These are phyloP conservation scores for Ageneiosus marmoratus DNA, from an alignment of 2,113 vertebrate genomes.

Conservation along the genomic window DNA sequence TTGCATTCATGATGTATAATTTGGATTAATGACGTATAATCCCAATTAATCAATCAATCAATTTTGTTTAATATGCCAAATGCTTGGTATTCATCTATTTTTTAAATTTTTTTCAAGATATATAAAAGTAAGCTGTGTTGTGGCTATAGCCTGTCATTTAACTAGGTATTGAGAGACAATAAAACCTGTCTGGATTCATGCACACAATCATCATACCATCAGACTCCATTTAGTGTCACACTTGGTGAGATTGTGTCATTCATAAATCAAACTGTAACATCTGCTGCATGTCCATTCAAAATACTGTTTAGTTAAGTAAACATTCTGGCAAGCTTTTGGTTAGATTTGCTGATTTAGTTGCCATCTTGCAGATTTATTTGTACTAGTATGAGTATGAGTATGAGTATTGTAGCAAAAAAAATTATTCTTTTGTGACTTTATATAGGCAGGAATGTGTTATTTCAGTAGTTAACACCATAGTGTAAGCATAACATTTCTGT, in stretches of 20 bases:
- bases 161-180: not conserved
- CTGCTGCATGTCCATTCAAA: not conserved
- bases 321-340: not conserved
- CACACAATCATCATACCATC: not conserved
- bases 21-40: not conserved
- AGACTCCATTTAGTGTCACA: slow-evolving; percentile 2
- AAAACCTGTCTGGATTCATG: slow-evolving; percentile 3
- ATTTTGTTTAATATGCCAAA: not conserved
- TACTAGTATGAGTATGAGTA: slow-evolving; percentile 1
- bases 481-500: slow-evolving; percentile 26
- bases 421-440: not conserved
- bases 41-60: not conserved
- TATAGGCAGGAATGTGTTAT: slow-evolving; percentile 17
- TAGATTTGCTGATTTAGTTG: not conserved
- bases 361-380: slow-evolving; percentile 10
- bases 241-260: slow-evolving; percentile 22
- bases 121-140: not conserved
- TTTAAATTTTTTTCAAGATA: not conserved
- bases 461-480: slow-evolving; percentile 26
- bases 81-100: not conserved
- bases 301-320: not conserved
- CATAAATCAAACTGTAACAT: not conserved
- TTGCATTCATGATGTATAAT: not conserved
- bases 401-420: slow-evolving; percentile 8
- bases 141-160: slow-evolving; percentile 14